Evolutionary conservation across 2,888 invertebrate species (phyloP).

Genomic region (Pardosa pseudoannulata): DNA sequence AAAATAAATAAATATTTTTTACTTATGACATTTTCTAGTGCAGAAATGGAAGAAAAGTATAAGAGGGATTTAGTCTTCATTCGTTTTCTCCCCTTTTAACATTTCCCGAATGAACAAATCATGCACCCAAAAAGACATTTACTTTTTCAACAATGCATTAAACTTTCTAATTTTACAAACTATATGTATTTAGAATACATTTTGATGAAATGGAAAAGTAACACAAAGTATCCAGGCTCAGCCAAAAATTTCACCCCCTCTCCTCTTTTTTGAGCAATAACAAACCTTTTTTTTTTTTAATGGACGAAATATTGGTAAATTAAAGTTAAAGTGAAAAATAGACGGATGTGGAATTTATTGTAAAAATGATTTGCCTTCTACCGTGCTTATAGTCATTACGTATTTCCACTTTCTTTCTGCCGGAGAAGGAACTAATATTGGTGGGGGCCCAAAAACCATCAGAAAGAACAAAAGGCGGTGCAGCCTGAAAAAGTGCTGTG

Average conservation of each 20-base stretch:
- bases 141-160: not conserved
- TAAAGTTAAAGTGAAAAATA: slow-evolving; percentile 22
- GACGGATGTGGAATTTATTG: slow-evolving; percentile 22
- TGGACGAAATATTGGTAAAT: slow-evolving; percentile 17
- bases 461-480: slow-evolving; percentile 10
- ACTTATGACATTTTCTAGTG: not conserved
- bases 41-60: too few relatives aligned
- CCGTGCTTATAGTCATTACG: slow-evolving; percentile 35
- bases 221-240: not conserved
- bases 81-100: not conserved
- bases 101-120: slow-evolving; percentile 1
- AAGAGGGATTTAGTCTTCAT: not conserved
- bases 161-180: slow-evolving; percentile 2
- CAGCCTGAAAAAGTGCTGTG: not conserved
- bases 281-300: not conserved
- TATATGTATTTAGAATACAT: slow-evolving; percentile 4
- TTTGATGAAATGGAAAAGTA: slow-evolving; percentile 4
- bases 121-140: slow-evolving; percentile 2
- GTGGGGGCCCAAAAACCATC: not conserved
- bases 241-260: not conserved
- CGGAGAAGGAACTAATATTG: not conserved
- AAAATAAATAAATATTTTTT: not conserved
- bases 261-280: not conserved
- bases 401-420: not conserved
- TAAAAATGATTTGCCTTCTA: slow-evolving; percentile 30